Conservation (phyloP, 2,113 vertebrate species). For the Thalassarche chlororhynchos region DNA sequence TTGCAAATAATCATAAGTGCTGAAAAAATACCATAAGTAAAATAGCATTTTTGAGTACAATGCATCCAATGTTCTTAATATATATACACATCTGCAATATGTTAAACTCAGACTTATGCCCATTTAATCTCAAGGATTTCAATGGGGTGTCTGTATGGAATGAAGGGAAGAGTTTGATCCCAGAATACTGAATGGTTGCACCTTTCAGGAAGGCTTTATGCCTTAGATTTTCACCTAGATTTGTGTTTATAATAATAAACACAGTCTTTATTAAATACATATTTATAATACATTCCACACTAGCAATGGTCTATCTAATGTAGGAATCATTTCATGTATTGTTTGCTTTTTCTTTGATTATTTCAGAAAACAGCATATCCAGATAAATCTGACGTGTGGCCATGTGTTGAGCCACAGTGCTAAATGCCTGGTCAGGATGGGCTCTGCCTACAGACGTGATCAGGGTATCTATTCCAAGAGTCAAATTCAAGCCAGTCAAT, state of each 20-base stretch:
- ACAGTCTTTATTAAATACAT: not conserved
- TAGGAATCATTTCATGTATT: not conserved
- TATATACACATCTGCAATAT: conserved; percentile 49
- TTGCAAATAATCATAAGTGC: conserved; percentile 34
- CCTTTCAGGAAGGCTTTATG: not conserved
- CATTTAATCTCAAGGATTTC: conserved; percentile 32
- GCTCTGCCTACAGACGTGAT: not conserved
- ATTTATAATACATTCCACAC: not conserved
- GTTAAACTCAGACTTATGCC: conserved; percentile 19
- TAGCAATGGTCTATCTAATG: not conserved
- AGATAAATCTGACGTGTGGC: not conserved
- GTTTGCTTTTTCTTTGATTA: not conserved
- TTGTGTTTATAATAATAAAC: not conserved
- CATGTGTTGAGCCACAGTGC: not conserved
- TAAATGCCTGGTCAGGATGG: not conserved
- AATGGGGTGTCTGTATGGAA: conserved; percentile 13
- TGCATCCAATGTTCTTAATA: conserved; percentile 48
- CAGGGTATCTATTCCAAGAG: not conserved
- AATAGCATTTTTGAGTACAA: conserved; percentile 50
- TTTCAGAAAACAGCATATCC: not conserved
- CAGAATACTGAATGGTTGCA: not conserved
- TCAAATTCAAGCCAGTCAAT: not conserved
- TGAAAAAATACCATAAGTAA: conserved; percentile 38
- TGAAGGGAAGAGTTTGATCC: conserved; percentile 4
- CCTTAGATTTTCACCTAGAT: not conserved